Evolutionary conservation across 2,113 vertebrate genomes (phyloP).

Genomic region (Trematocara nigrifrons): DNA sequence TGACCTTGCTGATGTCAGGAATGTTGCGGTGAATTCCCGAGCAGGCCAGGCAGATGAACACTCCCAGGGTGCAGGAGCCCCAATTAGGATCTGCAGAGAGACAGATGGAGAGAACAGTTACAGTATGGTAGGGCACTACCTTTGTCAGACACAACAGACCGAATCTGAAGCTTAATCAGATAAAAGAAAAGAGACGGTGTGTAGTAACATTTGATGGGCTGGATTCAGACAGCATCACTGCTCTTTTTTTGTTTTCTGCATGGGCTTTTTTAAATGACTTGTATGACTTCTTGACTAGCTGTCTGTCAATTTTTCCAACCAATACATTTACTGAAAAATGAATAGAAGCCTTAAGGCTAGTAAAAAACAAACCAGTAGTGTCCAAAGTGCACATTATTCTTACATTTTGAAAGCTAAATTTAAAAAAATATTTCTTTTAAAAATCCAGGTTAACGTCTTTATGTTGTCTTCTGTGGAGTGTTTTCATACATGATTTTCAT

Average conservation of each 20-base stretch:
- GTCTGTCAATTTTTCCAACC: background rate
- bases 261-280: background rate
- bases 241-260: background rate
- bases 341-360: background rate
- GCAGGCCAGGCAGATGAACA: slow-evolving; percentile 74
- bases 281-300: background rate
- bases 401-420: background rate
- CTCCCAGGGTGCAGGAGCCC: slow-evolving; percentile 72
- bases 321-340: background rate
- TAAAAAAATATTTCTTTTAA: background rate
- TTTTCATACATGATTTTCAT: background rate
- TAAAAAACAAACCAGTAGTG: background rate
- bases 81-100: slow-evolving; percentile 61
- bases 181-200: background rate
- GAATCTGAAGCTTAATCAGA: background rate
- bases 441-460: background rate
- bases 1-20: slow-evolving; percentile 68
- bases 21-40: slow-evolving; percentile 76
- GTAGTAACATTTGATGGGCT: background rate
- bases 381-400: background rate
- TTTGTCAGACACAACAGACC: background rate
- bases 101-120: background rate
- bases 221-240: background rate
- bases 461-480: background rate
- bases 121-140: background rate